Evolutionary conservation across 2,113 vertebrate genomes (phyloP), one percentile per base, ranked within the genome.

Genomic region (Datnioides undecimradiatus): DNA sequence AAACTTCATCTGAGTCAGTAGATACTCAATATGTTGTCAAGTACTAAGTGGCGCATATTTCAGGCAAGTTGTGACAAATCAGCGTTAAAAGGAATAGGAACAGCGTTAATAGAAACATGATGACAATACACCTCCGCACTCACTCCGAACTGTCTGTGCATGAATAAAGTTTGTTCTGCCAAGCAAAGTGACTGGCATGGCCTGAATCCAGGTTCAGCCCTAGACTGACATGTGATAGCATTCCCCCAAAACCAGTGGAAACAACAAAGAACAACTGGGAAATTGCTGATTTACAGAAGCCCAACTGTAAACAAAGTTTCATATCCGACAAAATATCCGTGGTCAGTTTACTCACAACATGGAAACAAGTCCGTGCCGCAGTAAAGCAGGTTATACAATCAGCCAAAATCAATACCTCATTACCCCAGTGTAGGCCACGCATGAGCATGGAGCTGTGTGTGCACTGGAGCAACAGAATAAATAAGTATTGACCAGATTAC

Each of bases 11-110:
- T 10, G 63, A 33, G 21, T 31, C 14, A 36, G 14, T 55, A 17
- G 51, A 80, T 34, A 70, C 52, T 25, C 60, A 65, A 38, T 36
- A 12, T 23, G 31, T 8, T 1, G 6, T 12, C 17, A 45, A 51
- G 27, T 34, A 51, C 38, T n/a, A 23, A n/a, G 13, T 57, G 9
- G 19, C 19, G 51, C 54, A 52, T 38, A 23, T 68, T 59, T 23
- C 19, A n/a, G 46, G 33, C 86, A 72, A 65, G 84, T 69, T 70
- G 64, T 27, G 69, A 87, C 88, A 80, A 51, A 86, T 46, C 17
- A 14, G 63, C 17, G 40, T 41, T 69, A 27, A 49, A 41, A 40
- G 11, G 27, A 46, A 46, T 1, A 31, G 8, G 62, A 40, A 71
- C 10, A 27, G n/a, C n/a, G n/a, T n/a, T n/a, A n/a, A n/a, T 3